Evolutionary conservation across 2,797 vertebrate genomes (phyloP), one percentile per base, ranked within the genome.

Genomic region (Gadopsis bispinosus): DNA sequence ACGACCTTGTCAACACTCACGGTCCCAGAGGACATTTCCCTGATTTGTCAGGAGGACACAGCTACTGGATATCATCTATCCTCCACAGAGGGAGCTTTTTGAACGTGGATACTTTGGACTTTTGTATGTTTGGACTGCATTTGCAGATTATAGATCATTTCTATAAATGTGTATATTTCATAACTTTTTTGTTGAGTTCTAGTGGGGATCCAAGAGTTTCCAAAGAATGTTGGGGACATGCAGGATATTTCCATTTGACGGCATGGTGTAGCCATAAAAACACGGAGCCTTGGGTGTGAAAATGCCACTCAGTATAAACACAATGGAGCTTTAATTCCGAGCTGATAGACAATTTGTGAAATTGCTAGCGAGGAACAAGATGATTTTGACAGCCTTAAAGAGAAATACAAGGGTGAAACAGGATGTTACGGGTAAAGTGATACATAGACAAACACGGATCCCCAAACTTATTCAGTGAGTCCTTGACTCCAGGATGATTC

Each of bases 1-100:
- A 75, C 19, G 54, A 87, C 86, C 88, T 87, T 83, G 65, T 69
- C 88, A 84, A 48, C 72, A 56, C 37, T 69, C 47, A 39, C 60
- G 17, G 45, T 86, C 72, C 76, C 77, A 70, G 37, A 87, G 82
- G 84, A 87, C 82, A 33, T 63, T 73, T 63, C n/a, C 14, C 48
- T 53, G 37, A 72, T 80, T 80, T 55, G 76, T 74, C 79, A 54
- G 51, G 63, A 81, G 35, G 60, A 80, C 51, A 53, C 22, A 70
- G 35, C 33, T 14, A n/a, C 26, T 61, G 45, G 35, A 71, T 64
- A 63, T 64, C 31, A 83, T 73, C 48, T 77, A 48, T 67, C 68
- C 41, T 81, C 56, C 47, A 26, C 14, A 6, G 10, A 58, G 4
- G 10, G 9, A 43, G 7, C 35, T 54, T 50, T 73, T 31, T 68